Base-by-base conservation (phyloP, 2,797 vertebrate species). In the Arrhamphus sclerolepis region DNA sequence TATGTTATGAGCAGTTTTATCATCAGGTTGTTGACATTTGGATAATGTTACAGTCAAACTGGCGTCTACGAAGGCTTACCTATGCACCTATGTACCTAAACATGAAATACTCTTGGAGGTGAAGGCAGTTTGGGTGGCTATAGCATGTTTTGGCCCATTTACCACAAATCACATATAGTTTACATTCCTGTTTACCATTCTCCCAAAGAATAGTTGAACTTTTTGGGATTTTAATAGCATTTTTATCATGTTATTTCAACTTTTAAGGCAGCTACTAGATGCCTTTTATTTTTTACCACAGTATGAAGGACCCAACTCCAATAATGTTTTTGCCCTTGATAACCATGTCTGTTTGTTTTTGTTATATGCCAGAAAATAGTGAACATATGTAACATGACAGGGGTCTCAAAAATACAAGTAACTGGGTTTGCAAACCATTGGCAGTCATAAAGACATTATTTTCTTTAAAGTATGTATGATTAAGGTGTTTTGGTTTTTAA, bases 151-250 rank as follows among this genome's bases (percentile, higher is more conserved):
- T 46, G 29, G 19, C 14, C 44, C 50, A 70, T 66, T 69, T 72
- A 55, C 7, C 7, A 56, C 47, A 62, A 78, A 65, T 74, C 31
- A 39, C 43, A 66, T 42, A 44, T 20, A 42, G 29, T 61, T 64
- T 64, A 57, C 49, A 69, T 74, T 74, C 40, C 41, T 62, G 9
- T 11, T 18, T n/a, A 16, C 20, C 6, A 29, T 52, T 51, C 38
- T 18, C 28, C 10, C 46, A 54, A n/a, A 51, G 39, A 56, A 43
- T 17, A 49, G 39, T 21, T 50, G 59, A 19, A 11, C 7, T 17
- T 59, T 58, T 52, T 20, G 17, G 14, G 18, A 34, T 40, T 51
- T n/a, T 26, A 55, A 48, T 34, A 50, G 38, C 38, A 20, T 47
- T 51, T 53, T 31, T 4, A 39, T 56, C 65, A 7, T 47, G 29